phyloP scores from a whole-genome alignment of 2,113 vertebrate genomes.

The Caracal caracal region DNA sequence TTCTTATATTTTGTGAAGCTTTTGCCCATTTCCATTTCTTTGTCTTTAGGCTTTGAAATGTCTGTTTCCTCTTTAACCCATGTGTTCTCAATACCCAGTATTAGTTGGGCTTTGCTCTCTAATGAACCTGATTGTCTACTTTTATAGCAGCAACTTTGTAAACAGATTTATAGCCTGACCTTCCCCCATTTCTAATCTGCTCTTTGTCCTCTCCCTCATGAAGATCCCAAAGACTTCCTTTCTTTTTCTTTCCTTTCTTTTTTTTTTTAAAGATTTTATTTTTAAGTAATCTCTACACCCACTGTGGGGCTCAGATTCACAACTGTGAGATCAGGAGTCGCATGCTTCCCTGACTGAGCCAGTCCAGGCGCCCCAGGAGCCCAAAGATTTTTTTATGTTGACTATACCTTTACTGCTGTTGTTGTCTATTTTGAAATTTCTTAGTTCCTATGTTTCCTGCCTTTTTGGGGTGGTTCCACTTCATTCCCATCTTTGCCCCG shows the following conservation, averaged over 20 bases:
- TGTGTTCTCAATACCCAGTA: background rate
- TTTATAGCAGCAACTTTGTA: background rate
- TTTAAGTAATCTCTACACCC: background rate
- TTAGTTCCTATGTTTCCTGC: background rate
- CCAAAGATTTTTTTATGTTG: background rate
- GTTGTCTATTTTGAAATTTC: slow-evolving; percentile 22
- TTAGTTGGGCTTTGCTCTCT: background rate
- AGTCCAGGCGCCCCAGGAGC: background rate
- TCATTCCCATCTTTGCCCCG: background rate
- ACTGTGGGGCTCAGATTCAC: background rate
- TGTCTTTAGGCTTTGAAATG: background rate
- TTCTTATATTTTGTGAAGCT: background rate
- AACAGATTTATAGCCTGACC: background rate
- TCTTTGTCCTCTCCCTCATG: background rate
- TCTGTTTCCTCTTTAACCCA: background rate
- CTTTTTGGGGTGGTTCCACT: background rate
- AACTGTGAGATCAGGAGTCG: background rate
- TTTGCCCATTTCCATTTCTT: background rate
- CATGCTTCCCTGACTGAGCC: background rate
- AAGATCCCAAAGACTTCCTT: background rate
- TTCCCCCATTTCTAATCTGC: background rate
- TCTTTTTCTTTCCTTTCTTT: background rate
- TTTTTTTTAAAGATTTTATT: background rate
- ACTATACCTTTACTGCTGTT: background rate
- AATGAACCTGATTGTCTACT: background rate